Conservation (phyloP, 2,113 vertebrate species). For the Syrrhaptes paradoxus region DNA sequence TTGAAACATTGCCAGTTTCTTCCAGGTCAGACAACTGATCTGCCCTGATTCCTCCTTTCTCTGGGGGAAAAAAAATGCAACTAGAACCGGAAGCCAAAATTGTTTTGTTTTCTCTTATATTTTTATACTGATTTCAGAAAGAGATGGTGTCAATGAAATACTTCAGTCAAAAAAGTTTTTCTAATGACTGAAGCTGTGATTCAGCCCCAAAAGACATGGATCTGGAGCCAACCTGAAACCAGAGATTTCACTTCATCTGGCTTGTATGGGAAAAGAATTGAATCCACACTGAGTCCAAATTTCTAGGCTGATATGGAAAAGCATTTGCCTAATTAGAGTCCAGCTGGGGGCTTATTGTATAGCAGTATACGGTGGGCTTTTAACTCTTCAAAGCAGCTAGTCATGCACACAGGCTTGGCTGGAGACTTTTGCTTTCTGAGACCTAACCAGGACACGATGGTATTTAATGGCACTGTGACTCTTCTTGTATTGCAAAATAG, state of each 20-base stretch:
- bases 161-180: not conserved
- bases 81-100: not conserved
- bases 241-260: not conserved
- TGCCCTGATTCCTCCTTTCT: slow-evolving; percentile 18
- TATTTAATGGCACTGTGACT: not conserved
- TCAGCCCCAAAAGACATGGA: not conserved
- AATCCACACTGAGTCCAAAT: not conserved
- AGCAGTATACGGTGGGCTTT: not conserved
- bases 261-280: not conserved
- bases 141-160: not conserved
- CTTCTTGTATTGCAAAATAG: not conserved
- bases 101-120: not conserved
- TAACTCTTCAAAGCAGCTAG: not conserved
- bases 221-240: not conserved
- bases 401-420: not conserved
- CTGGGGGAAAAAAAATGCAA: not conserved
- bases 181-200: not conserved
- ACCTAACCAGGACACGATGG: not conserved
- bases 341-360: not conserved
- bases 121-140: not conserved
- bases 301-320: not conserved
- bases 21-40: slow-evolving; percentile 15
- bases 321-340: not conserved
- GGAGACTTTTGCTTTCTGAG: not conserved
- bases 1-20: not conserved